Percentiles rank a stretch among this genome's conserved stretches.
phyloP scores from a whole-genome alignment of 2,888 invertebrate genomes.

The Noctua pronuba region DNA sequence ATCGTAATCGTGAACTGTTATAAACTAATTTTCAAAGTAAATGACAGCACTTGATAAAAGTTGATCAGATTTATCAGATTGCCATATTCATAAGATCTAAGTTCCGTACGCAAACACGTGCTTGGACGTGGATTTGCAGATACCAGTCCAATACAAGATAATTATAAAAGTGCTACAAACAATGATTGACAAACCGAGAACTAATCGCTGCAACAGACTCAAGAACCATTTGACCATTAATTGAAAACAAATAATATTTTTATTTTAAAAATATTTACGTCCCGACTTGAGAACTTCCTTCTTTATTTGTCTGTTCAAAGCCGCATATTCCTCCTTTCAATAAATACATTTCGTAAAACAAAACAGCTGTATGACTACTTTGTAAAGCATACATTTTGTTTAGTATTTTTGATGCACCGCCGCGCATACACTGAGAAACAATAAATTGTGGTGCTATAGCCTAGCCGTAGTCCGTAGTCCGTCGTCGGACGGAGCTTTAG shows the following conservation, averaged over 20 bases:
- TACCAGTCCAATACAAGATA: too few relatives aligned
- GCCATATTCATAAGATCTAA: too few relatives aligned
- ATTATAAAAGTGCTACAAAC: too few relatives aligned
- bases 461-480: not conserved
- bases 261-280: too few relatives aligned
- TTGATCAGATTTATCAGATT: not conserved
- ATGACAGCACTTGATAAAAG: too few relatives aligned
- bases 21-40: too few relatives aligned
- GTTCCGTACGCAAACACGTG: too few relatives aligned
- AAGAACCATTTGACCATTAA: not conserved
- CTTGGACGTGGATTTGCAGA: too few relatives aligned
- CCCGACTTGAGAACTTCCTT: not conserved
- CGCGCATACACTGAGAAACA: constrained; percentile 35
- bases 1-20: too few relatives aligned
- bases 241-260: not conserved
- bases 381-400: constrained; percentile 23
- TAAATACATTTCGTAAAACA: constrained; percentile 4
- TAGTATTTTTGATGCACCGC: constrained; percentile 40
- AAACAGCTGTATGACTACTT: not conserved
- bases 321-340: not conserved
- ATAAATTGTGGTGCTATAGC: constrained; percentile 29
- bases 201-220: not conserved
- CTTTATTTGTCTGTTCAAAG: not conserved
- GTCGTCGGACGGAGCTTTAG: constrained; percentile 7
- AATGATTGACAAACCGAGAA: too few relatives aligned